phyloP scores from a whole-genome alignment of 2,797 vertebrate genomes.

The Allobates femoralis region DNA sequence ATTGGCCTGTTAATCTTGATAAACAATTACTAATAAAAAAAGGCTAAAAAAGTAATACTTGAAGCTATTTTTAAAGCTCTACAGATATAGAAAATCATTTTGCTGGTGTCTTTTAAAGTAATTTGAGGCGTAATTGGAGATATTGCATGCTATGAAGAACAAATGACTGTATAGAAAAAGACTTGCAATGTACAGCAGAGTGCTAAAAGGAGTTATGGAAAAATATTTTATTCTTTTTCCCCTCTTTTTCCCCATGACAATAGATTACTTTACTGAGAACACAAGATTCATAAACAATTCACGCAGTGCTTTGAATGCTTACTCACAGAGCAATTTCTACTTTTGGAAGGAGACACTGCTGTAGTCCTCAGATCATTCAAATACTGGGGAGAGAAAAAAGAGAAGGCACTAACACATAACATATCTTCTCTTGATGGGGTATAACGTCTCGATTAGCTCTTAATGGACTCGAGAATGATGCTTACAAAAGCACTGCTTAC shows the following conservation, averaged over 20 bases:
- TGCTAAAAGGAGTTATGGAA: conserved; percentile 73
- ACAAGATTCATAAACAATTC: conserved; percentile 80
- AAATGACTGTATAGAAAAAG: conserved; percentile 68
- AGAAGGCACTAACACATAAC: conserved; percentile 80
- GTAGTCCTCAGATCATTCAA: conserved; percentile 74
- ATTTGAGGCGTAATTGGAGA: conserved; percentile 68
- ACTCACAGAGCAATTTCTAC: conserved; percentile 78
- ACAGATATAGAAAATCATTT: background rate
- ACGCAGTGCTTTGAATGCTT: conserved; percentile 76
- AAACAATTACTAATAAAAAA: too few relatives aligned
- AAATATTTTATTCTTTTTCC: conserved; percentile 67
- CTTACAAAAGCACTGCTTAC: conserved; percentile 82
- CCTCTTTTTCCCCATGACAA: conserved; percentile 69
- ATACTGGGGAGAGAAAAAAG: conserved; percentile 71
- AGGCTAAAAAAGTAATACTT: too few relatives aligned
- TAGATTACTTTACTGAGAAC: conserved; percentile 81
- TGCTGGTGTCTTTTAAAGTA: background rate
- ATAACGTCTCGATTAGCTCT: conserved; percentile 85
- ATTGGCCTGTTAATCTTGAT: background rate
- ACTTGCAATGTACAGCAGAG: conserved; percentile 76
- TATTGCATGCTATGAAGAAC: conserved; percentile 74
- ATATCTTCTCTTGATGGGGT: conserved; percentile 80
- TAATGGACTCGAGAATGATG: conserved; percentile 83
- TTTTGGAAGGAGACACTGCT: conserved; percentile 79
- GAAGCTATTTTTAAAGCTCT: background rate